Conservation (phyloP, 2,113 vertebrate genomes). For the Macrotus californicus region DNA sequence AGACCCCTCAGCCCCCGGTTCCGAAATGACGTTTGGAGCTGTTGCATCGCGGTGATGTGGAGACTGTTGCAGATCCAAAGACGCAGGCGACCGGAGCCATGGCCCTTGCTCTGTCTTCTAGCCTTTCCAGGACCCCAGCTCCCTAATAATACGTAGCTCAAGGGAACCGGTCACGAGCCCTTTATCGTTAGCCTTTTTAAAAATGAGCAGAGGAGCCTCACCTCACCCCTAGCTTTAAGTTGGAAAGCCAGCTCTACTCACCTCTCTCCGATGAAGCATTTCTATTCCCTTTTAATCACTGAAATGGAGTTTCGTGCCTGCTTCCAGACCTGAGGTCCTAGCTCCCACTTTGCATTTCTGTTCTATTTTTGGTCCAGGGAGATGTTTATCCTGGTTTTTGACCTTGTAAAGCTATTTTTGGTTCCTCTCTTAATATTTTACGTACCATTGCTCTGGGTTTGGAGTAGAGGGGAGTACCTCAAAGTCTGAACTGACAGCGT, state of each 20-base stretch:
- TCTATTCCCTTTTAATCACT: background rate
- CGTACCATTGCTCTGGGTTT: background rate
- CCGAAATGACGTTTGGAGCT: background rate
- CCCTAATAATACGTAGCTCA: background rate
- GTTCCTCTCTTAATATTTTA: background rate
- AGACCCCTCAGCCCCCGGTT: no score
- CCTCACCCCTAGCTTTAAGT: background rate
- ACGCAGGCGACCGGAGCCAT: no score
- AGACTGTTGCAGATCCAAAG: background rate
- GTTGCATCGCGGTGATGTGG: rapidly evolving
- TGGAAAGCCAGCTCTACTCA: background rate
- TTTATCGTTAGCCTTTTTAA: background rate
- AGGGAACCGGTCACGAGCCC: background rate
- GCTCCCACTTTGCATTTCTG: background rate
- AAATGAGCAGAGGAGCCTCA: background rate
- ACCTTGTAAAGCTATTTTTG: background rate
- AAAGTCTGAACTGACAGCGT: background rate
- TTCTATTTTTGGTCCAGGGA: background rate
- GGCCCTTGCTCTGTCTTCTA: background rate
- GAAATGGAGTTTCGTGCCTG: rapidly evolving
- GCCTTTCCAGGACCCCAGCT: background rate
- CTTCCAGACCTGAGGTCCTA: background rate
- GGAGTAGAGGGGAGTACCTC: background rate
- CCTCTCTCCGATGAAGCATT: background rate
- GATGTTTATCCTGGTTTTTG: background rate